Conservation (phyloP, 2,797 vertebrate species). For the Halcyon smyrnensis region DNA sequence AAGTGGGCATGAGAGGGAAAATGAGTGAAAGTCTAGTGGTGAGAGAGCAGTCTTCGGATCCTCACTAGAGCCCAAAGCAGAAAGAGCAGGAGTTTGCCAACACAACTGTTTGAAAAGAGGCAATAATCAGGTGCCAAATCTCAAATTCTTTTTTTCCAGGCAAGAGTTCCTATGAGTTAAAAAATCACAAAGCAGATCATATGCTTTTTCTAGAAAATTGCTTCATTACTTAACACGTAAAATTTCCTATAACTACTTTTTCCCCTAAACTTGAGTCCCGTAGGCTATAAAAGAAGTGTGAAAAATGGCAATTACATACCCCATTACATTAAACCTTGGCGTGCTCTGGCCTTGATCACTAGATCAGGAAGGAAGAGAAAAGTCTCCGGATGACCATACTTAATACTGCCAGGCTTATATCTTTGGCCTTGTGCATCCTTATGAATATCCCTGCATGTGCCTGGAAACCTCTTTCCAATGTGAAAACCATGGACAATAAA, state of each 20-base stretch:
- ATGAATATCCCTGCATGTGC: not conserved
- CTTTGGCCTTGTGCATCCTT: not conserved
- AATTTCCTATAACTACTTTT: not conserved
- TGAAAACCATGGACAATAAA: not conserved
- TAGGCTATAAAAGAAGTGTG: not conserved
- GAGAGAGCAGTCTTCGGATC: not conserved
- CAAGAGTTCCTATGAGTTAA: not conserved
- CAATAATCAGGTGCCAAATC: not conserved
- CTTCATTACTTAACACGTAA: not conserved
- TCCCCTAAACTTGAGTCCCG: not conserved
- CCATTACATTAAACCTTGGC: not conserved
- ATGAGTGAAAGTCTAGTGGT: not conserved
- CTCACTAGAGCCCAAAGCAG: not conserved
- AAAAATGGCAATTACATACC: not conserved
- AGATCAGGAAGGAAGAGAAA: not conserved
- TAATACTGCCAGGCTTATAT: not conserved
- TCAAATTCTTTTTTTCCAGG: not conserved
- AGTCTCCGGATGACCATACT: not conserved
- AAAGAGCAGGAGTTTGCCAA: not conserved
- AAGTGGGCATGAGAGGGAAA: not conserved
- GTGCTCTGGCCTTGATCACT: not conserved
- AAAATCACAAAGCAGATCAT: not conserved
- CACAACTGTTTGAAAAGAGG: not conserved
- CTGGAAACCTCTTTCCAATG: conserved; percentile 28
- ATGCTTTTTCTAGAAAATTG: not conserved